phyloP scores from a whole-genome alignment of 2,888 invertebrate genomes.

The Calameuta idolon region DNA sequence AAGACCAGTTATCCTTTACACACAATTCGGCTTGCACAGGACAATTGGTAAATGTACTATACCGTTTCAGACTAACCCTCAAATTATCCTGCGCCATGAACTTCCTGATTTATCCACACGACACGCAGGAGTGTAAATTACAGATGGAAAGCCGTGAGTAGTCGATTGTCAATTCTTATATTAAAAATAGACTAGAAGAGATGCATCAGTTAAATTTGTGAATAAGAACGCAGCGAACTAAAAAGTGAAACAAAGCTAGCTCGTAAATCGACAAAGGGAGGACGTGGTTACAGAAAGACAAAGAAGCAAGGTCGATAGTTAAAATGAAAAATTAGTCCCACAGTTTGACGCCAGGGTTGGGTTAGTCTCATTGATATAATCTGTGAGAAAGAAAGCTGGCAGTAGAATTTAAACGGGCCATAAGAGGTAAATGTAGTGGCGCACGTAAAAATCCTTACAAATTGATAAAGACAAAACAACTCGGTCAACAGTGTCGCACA shows the following conservation, averaged over 20 bases:
- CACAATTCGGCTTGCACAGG: neutral
- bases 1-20: neutral
- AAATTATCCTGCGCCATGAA: constrained; percentile 94
- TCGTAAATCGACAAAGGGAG: neutral
- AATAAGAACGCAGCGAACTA: neutral
- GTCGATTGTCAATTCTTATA: neutral
- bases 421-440: neutral
- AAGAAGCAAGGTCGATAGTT: neutral
- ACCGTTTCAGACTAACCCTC: constrained; percentile 76
- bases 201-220: neutral
- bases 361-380: neutral
- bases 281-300: neutral
- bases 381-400: neutral
- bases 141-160: constrained; percentile 95
- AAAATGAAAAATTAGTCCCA: neutral
- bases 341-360: neutral
- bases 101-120: constrained; percentile 93
- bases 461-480: constrained; percentile 41
- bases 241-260: neutral
- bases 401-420: neutral
- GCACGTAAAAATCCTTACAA: neutral
- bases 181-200: neutral
- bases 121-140: constrained; percentile 92
- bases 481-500: constrained; percentile 84
- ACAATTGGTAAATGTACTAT: neutral